Base-by-base conservation (phyloP, 2,888 invertebrate species). In the Athetis lepigone region DNA sequence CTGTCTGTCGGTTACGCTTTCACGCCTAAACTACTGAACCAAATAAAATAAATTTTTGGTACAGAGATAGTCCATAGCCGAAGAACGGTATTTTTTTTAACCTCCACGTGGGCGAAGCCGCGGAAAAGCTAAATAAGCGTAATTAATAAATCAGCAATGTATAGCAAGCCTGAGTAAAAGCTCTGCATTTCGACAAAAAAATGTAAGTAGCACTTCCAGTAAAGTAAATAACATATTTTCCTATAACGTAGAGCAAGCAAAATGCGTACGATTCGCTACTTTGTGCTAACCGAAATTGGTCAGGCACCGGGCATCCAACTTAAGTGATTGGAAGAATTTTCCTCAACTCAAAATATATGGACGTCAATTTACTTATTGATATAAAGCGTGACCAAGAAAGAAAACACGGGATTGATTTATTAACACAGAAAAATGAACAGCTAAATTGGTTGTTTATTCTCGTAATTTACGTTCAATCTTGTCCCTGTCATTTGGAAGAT, bases 281-380 rank as follows among this genome's bases (percentile, higher is more conserved):
- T 66, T 62, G 52, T 72, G 73, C 64, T 76, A 60, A 56, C 64
- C 62, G 64, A 74, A 73, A 76, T 70, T 70, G 70, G 64, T 70
- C 77, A 79, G 79, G 69, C 61, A 66, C 70, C 40, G 69, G 54
- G 33, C 58, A 58, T 40, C 45, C 42, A 56, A 65, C 59, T 54
- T 78, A 78, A 76, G 76, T 79, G 70, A 79, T 79, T 79, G 78
- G 79, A 71, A 69, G 58, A 61, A 66, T 63, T 60, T 47, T 58
- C 60, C 62, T 65, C 42, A 46, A 45, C 60, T 39, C 39, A 36
- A 60, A 56, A 61, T 76, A 39, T 72, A 66, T 69, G 55, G 52
- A 54, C 19, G 13, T 21, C 57, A 42, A 59, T 61, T 57, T 61
- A 63, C 56, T 55, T 71, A 64, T 55, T 70, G 52, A 42, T 58